phyloP scores from a whole-genome alignment of 2,113 vertebrate genomes.

The Neopipo cinnamomea region DNA sequence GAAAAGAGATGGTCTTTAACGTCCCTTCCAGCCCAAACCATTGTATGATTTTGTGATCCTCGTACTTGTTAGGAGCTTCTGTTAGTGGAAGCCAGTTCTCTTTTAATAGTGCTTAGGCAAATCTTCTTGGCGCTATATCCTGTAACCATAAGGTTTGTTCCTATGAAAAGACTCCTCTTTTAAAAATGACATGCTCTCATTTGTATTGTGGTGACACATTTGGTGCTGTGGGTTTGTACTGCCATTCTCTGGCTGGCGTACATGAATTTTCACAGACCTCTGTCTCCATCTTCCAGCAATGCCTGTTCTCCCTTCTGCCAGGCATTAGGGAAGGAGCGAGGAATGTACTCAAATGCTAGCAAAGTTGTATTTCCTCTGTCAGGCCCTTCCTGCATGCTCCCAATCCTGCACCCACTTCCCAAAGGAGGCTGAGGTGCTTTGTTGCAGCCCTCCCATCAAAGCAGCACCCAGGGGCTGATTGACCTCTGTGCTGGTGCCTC shows the following conservation, averaged over 20 bases:
- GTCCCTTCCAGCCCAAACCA: fast-evolving
- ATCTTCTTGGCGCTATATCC: not conserved
- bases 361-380: not conserved
- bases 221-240: not conserved
- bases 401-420: fast-evolving
- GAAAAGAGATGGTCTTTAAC: not conserved
- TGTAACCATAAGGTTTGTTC: not conserved
- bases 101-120: not conserved
- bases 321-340: not conserved
- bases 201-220: not conserved
- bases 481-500: not conserved
- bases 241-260: not conserved
- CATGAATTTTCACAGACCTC: not conserved
- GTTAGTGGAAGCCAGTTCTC: not conserved
- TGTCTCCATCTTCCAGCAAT: not conserved
- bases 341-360: not conserved
- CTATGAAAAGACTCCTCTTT: not conserved
- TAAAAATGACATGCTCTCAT: not conserved
- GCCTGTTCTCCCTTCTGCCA: not conserved
- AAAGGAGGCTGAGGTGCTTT: not conserved
- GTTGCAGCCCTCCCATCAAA: not conserved
- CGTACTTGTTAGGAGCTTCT: not conserved
- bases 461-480: not conserved
- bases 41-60: not conserved
- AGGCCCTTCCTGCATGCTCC: not conserved